Conservation (phyloP, 2,113 vertebrate species). For the Ellobius talpinus region DNA sequence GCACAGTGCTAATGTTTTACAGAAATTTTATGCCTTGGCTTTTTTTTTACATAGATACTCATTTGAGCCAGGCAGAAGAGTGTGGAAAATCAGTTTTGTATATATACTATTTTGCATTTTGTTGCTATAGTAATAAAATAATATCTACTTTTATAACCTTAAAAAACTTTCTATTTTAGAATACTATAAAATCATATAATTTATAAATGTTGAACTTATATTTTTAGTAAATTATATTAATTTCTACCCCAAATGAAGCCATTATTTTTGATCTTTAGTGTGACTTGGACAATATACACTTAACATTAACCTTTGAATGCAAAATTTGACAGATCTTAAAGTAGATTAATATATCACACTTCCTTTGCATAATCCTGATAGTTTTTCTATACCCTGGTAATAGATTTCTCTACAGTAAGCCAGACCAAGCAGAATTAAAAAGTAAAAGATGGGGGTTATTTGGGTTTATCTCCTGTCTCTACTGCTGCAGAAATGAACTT, state of each 20-base stretch:
- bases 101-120: neutral
- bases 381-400: no score
- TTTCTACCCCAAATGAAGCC: neutral
- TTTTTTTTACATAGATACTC: neutral
- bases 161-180: neutral
- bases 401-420: no score
- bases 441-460: no score
- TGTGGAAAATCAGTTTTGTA: neutral
- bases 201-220: neutral
- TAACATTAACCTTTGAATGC: neutral
- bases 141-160: neutral
- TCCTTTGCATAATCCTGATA: neutral
- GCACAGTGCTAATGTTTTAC: neutral
- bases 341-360: neutral
- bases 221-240: neutral
- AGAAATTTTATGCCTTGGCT: neutral
- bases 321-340: neutral
- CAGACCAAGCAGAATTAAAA: no score
- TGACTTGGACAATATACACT: neutral
- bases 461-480: no score
- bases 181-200: neutral
- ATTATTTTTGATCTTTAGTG: neutral
- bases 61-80: neutral
- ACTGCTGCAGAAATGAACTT: no score
- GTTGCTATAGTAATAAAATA: neutral